These are phyloP conservation scores for Cyprinodon variegatus DNA, from an alignment of 2,113 vertebrate species.

Conservation along the genomic window DNA sequence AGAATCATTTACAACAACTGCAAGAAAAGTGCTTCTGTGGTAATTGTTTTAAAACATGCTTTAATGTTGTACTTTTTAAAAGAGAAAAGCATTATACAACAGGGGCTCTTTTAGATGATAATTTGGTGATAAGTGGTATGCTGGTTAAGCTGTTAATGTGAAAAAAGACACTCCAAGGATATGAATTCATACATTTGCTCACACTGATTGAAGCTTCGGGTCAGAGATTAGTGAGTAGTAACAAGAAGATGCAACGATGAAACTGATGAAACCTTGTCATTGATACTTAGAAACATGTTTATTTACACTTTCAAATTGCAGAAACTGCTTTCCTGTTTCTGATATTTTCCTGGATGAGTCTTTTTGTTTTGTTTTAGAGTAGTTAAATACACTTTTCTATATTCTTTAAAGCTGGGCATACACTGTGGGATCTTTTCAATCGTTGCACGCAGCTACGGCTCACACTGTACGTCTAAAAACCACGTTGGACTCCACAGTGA, in stretches of 20 bases:
- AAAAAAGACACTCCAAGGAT: conserved; percentile 3
- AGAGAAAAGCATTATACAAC: conserved; percentile 15
- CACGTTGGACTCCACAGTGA: too few species aligned
- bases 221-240: not conserved
- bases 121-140: conserved; percentile 16
- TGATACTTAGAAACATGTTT: not conserved
- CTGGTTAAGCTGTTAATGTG: conserved; percentile 3
- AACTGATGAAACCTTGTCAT: not conserved
- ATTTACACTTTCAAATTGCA: not conserved
- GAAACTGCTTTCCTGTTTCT: not conserved
- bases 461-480: too few species aligned
- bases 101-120: conserved; percentile 21
- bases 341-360: not conserved
- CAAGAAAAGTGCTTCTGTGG: conserved; percentile 38
- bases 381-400: not conserved
- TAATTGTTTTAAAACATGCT: conserved; percentile 58
- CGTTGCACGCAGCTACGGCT: too few species aligned
- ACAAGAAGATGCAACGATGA: not conserved
- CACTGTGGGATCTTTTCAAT: too few species aligned
- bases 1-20: conserved; percentile 55
- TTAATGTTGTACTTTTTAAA: conserved; percentile 36
- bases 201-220: not conserved
- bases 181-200: not conserved
- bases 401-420: not conserved
- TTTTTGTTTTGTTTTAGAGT: not conserved